Conservation (phyloP, 2,113 vertebrate genomes). For the Taxidea taxus region DNA sequence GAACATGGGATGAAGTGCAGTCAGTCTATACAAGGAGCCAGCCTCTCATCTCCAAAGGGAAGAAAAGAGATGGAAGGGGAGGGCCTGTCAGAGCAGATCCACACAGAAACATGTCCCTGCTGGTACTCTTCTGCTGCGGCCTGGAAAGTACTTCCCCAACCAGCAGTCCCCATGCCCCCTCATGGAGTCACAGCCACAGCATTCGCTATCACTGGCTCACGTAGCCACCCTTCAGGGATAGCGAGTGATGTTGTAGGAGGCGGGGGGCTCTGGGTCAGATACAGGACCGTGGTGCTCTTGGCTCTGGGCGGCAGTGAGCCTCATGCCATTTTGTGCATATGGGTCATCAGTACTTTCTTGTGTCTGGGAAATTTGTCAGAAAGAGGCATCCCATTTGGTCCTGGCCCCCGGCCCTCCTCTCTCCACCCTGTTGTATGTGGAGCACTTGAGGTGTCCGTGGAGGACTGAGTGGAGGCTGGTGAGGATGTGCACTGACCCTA, state of each 20-base stretch:
- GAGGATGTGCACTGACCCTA: fast-evolving
- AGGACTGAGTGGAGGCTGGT: fast-evolving
- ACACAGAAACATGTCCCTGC: fast-evolving
- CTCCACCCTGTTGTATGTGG: fast-evolving
- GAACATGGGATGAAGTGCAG: fast-evolving
- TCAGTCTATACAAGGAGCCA: fast-evolving
- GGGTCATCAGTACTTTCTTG: fast-evolving
- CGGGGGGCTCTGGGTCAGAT: too few species aligned
- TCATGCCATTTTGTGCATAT: fast-evolving
- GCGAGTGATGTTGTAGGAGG: fast-evolving
- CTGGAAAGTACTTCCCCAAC: too few species aligned
- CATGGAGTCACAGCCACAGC: neutral
- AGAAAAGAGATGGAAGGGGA: too few species aligned
- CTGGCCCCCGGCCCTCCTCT: fast-evolving
- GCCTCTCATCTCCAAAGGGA: neutral
- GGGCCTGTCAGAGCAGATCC: too few species aligned
- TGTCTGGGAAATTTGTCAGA: neutral
- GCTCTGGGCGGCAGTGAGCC: fast-evolving
- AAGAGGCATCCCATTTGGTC: neutral
- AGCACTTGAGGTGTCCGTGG: neutral
- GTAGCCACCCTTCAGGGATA: neutral
- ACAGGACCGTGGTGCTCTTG: fast-evolving
- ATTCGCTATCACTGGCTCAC: fast-evolving
- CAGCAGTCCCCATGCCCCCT: neutral
- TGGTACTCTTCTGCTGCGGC: neutral